Evolutionary conservation across 1,140 invertebrate genomes (phyloP), one percentile per base, ranked within the genome.

Genomic region (Dreissena polymorpha): DNA sequence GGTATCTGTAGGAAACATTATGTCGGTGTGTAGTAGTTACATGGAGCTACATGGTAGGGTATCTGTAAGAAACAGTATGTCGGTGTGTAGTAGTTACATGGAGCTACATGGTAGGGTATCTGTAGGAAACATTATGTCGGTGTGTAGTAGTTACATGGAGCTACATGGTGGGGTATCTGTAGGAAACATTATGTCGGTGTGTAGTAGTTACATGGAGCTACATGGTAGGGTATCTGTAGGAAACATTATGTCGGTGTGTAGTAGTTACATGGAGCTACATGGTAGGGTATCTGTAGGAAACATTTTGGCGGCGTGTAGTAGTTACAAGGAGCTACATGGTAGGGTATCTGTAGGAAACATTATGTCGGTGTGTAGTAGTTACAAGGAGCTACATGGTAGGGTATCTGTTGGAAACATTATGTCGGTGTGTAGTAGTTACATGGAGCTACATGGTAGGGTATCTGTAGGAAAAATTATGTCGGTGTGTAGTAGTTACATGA

Each of bases 141-240:
- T 23, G 16, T 18, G 12, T 18, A 68, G 27, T 25, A 5, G 14
- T 21, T 16, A 25, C 14, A 25, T 3, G 18, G 27, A 16, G 21
- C 16, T 16, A 16, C 21, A 27, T 68, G 93, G 93, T 97, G 73
- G 75, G 81, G 21, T 49, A 16, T 53, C 8, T 49, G n/a, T 53
- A 53, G 25, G 18, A 63, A 16, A 60, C 16, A 39, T 16, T 63
- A 60, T 25, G 14, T 27, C 27, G 25, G 27, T 23, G 16, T 18
- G 12, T 18, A 68, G 27, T 25, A 5, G 14, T 21, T 16, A 25
- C 14, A 25, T 3, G 18, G 27, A 16, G 21, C 16, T 16, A 16
- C 21, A 27, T 68, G n/a, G n/a, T n/a, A n/a, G n/a, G n/a, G n/a
- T n/a, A n/a, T n/a, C n/a, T n/a, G n/a, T n/a, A n/a, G n/a, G n/a